phyloP scores from a whole-genome alignment of 2,888 invertebrate species.

The Tenodera sinensis region DNA sequence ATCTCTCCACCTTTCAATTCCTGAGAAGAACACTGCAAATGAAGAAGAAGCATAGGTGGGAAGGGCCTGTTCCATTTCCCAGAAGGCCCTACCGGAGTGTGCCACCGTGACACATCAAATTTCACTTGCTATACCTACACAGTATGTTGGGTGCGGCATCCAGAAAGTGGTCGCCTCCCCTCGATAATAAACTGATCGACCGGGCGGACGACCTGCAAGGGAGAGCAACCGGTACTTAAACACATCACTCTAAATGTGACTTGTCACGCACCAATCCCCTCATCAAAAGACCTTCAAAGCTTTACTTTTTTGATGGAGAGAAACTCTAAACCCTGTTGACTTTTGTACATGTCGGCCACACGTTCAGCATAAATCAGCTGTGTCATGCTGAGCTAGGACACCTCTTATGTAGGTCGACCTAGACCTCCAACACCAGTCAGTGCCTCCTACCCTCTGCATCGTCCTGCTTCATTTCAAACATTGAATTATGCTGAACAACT shows the following conservation, averaged over 20 bases:
- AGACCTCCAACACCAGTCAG: no score
- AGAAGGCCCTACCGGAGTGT: not conserved
- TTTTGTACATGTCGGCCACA: not conserved
- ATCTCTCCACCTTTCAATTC: no score
- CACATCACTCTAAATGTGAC: not conserved
- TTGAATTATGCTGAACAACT: no score
- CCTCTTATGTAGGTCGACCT: no score
- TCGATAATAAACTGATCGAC: not conserved
- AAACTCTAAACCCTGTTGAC: not conserved
- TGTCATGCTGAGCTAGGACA: not conserved
- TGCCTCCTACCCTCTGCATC: no score
- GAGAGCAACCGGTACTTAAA: not conserved
- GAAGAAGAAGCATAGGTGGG: not conserved
- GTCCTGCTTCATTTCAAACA: no score
- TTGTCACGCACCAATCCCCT: not conserved
- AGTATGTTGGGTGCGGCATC: not conserved
- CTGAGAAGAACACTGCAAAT: no score
- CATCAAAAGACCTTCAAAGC: not conserved
- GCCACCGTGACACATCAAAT: slow-evolving; percentile 11
- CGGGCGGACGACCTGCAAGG: not conserved
- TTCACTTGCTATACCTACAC: not conserved
- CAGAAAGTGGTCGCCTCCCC: not conserved
- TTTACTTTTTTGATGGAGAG: not conserved
- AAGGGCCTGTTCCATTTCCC: not conserved
- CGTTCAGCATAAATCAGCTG: not conserved